These are phyloP conservation scores for Volucella bombylans DNA, from an alignment of 2,888 invertebrate genomes.

Conservation along the genomic window DNA sequence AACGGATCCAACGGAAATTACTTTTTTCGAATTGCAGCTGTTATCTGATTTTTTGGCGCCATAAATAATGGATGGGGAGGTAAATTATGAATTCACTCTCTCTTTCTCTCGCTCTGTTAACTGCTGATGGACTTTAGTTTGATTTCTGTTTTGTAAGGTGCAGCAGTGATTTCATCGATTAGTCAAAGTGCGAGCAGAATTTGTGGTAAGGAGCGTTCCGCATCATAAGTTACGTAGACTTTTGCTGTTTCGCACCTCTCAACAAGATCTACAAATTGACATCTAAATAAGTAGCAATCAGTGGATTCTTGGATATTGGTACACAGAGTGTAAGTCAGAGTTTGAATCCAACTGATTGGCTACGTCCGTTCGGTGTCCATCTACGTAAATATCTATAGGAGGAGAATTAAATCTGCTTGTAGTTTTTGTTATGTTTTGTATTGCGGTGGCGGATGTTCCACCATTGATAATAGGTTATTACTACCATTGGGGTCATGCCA, in stretches of 20 bases:
- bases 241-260: conserved; percentile 67
- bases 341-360: conserved; percentile 1
- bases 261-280: conserved; percentile 64
- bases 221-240: conserved; percentile 54
- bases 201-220: conserved; percentile 59
- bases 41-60: conserved; percentile 75
- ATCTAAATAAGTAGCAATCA: conserved; percentile 68
- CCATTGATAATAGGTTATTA: conserved; percentile 73
- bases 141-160: conserved; percentile 19
- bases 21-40: conserved; percentile 74
- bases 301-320: conserved; percentile 5
- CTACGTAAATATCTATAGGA: neutral
- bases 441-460: conserved; percentile 74
- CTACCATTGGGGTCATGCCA: conserved; percentile 72
- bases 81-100: conserved; percentile 47
- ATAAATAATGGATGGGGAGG: conserved; percentile 73
- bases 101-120: conserved; percentile 4
- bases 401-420: conserved; percentile 47
- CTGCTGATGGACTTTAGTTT: conserved; percentile 36
- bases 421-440: conserved; percentile 28
- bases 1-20: conserved; percentile 67
- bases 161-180: conserved; percentile 60
- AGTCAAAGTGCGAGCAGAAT: conserved; percentile 25
- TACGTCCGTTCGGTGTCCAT: neutral
- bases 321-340: neutral